These are phyloP conservation scores for Nilaparvata lugens DNA, from an alignment of 1,140 invertebrate genomes.

Conservation along the genomic window DNA sequence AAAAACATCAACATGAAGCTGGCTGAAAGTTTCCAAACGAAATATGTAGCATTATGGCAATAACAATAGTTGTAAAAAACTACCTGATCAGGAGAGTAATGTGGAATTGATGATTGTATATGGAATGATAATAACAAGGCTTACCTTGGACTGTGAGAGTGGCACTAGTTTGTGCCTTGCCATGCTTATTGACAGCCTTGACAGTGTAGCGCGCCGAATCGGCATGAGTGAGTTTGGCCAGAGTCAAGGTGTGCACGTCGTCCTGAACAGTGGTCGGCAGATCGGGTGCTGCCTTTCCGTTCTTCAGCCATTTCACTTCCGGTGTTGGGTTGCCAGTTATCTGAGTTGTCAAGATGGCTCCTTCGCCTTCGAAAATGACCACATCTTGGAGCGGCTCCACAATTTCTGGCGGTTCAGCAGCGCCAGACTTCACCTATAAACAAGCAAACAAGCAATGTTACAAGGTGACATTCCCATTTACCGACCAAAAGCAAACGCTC, in stretches of 20 bases:
- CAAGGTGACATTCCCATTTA: too few species aligned
- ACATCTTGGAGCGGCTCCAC: constrained; percentile 65
- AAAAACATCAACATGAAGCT: too few species aligned
- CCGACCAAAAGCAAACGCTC: too few species aligned
- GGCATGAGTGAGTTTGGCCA: constrained; percentile 51
- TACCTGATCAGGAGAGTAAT: too few species aligned
- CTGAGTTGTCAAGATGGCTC: constrained; percentile 60
- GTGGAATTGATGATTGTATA: too few species aligned
- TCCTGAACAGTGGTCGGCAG: constrained; percentile 42
- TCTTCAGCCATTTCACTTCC: constrained; percentile 66
- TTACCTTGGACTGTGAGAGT: constrained; percentile 72
- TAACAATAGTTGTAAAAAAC: too few species aligned
- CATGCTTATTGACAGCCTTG: constrained; percentile 67
- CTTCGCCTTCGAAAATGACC: constrained; percentile 67
- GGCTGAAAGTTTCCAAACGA: too few species aligned
- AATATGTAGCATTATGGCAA: too few species aligned
- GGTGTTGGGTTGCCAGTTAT: constrained; percentile 74
- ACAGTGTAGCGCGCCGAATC: constrained; percentile 73
- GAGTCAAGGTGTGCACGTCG: constrained; percentile 55
- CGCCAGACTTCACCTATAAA: constrained; percentile 49
- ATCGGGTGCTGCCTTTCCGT: constrained; percentile 54
- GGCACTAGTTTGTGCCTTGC: constrained; percentile 62
- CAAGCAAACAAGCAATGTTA: too few species aligned
- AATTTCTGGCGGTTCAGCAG: constrained; percentile 68
- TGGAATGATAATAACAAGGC: too few species aligned